phyloP scores from a whole-genome alignment of 2,113 vertebrate species.

The Pardalotus punctatus region DNA sequence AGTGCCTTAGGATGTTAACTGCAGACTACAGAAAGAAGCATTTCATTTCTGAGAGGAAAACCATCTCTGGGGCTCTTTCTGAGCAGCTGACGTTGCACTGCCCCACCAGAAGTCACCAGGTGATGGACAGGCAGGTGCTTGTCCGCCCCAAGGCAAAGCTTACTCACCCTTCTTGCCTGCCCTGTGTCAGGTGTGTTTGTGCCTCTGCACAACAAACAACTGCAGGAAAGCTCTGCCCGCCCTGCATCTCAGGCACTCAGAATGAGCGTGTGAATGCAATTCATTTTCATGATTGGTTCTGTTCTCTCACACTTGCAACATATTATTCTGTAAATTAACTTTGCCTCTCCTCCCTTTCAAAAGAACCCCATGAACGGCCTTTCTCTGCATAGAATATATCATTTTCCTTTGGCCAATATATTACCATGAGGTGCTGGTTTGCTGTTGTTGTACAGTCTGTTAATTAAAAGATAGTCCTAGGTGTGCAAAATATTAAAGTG shows the following conservation, averaged over 20 bases:
- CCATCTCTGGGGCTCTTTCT: neutral
- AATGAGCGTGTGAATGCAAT: neutral
- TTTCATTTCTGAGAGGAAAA: neutral
- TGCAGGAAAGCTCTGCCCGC: neutral
- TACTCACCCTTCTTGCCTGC: neutral
- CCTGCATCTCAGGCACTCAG: neutral
- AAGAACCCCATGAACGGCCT: neutral
- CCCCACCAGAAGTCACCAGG: neutral
- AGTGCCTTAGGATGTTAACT: neutral
- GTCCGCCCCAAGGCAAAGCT: neutral
- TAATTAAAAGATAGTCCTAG: neutral
- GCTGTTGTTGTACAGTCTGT: neutral
- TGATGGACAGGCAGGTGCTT: neutral
- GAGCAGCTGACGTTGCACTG: neutral
- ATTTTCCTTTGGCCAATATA: neutral
- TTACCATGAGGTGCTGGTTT: neutral
- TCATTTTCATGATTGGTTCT: neutral
- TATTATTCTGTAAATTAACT: constrained; percentile 11
- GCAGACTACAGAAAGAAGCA: neutral
- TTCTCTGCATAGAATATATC: neutral
- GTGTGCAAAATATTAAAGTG: neutral
- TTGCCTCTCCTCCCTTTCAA: neutral
- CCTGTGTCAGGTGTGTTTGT: neutral
- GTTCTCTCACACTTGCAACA: neutral
- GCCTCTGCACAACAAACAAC: neutral